Conservation (phyloP, 2,797 vertebrate species). For the Psittacula echo region DNA sequence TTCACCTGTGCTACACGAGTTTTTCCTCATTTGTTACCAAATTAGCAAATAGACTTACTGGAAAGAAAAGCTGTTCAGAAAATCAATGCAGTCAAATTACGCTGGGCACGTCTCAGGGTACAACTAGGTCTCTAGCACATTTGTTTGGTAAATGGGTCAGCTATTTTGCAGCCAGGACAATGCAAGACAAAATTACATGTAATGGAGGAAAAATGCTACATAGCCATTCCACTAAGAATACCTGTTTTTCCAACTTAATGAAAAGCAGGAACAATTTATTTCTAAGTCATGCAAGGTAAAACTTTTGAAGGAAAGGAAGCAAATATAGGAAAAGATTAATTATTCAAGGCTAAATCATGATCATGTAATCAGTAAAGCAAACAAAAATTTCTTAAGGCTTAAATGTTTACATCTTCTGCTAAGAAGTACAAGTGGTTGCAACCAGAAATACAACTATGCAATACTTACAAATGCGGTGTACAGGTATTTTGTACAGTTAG, state of each 20-base stretch:
- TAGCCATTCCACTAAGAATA: background rate
- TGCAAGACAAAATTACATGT: background rate
- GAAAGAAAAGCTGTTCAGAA: slow-evolving; percentile 34
- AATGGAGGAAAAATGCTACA: background rate
- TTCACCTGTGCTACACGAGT: slow-evolving; percentile 40
- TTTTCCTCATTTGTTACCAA: slow-evolving; percentile 51
- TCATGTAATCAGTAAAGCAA: background rate
- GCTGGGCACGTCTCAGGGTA: background rate
- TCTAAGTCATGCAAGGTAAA: background rate
- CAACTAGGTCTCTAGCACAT: background rate
- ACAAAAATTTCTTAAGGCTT: background rate
- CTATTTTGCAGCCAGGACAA: background rate
- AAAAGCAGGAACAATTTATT: background rate
- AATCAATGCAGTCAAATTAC: background rate
- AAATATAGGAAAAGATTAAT: background rate
- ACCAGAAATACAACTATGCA: background rate
- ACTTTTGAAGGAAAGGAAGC: background rate
- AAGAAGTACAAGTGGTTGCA: background rate
- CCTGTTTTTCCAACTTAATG: background rate
- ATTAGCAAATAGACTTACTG: slow-evolving; percentile 32
- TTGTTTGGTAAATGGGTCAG: slow-evolving; percentile 2
- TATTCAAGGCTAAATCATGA: background rate
- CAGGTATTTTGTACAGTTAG: background rate
- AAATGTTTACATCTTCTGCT: background rate
- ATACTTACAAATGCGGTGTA: background rate